Conservation (phyloP, 1,140 invertebrate genomes). For the Potamilus streckersoni region DNA sequence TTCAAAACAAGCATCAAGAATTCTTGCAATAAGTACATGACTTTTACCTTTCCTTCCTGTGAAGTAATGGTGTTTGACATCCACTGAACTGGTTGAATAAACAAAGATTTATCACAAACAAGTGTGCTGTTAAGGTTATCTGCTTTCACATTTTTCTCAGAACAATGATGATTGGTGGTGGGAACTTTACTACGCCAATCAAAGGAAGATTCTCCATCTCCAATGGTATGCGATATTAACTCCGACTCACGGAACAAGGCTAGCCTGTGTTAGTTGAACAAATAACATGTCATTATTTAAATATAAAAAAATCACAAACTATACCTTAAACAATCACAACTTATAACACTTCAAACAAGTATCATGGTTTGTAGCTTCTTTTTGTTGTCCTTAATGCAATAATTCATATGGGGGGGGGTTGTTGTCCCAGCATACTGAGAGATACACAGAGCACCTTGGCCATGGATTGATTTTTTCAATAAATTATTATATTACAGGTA, state of each 20-base stretch:
- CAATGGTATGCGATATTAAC: constrained; percentile 37
- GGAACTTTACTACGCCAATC: constrained; percentile 51
- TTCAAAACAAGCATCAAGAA: too few relatives aligned
- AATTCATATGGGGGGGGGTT: too few relatives aligned
- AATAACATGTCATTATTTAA: too few relatives aligned
- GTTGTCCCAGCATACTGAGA: too few relatives aligned
- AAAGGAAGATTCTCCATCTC: constrained; percentile 52
- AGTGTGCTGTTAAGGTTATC: not conserved
- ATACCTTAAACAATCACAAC: too few relatives aligned
- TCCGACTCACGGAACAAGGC: constrained; percentile 40
- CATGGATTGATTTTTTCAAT: too few relatives aligned
- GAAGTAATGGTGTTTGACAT: constrained; percentile 46
- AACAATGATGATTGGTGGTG: constrained; percentile 28
- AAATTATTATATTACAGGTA: too few relatives aligned
- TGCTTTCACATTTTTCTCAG: constrained; percentile 7
- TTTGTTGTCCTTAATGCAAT: too few relatives aligned
- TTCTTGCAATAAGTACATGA: not conserved
- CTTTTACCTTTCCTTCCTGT: constrained; percentile 51
- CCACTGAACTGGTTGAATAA: constrained; percentile 58
- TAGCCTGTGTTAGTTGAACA: constrained; percentile 31
- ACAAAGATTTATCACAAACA: constrained; percentile 47
- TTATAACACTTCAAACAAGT: too few relatives aligned
- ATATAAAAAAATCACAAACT: too few relatives aligned
- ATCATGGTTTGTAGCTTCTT: too few relatives aligned
- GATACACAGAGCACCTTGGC: too few relatives aligned